Conservation (phyloP, 2,113 vertebrate species). For the Octodon degus region DNA sequence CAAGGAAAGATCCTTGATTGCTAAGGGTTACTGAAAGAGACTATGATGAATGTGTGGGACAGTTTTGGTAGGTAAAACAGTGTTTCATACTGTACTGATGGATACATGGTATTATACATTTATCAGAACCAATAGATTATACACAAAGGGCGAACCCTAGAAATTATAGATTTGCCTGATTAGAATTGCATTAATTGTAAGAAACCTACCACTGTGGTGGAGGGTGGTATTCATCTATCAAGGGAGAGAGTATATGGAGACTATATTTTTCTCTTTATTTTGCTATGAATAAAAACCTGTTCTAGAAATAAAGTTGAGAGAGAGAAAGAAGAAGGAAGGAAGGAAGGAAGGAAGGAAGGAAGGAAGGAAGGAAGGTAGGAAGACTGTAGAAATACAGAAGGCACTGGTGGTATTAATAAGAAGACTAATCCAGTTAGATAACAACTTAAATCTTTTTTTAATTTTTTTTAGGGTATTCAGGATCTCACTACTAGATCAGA, state of each 20-base stretch:
- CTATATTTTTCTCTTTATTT: not conserved
- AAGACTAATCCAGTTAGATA: not conserved
- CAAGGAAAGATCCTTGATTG: not conserved
- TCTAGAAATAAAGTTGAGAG: not conserved
- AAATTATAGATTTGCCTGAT: not conserved
- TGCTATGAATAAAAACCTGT: not conserved
- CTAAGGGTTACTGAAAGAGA: not conserved
- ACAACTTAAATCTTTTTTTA: not conserved
- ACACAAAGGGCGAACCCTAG: not conserved
- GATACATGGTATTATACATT: not conserved
- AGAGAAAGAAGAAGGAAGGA: not conserved
- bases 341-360: no score
- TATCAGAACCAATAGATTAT: not conserved
- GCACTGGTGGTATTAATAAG: not conserved
- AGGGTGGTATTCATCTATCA: not conserved
- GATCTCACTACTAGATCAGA: no score
- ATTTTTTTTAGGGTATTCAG: no score
- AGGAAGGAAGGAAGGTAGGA: no score
- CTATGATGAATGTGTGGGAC: fast-evolving
- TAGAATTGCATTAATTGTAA: not conserved
- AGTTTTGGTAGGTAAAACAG: not conserved
- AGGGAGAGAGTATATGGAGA: not conserved
- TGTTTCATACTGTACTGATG: not conserved
- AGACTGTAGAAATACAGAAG: not conserved
- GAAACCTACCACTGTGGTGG: not conserved